Evolutionary conservation across 2,113 vertebrate species (phyloP).

Genomic region (Motacilla alba): DNA sequence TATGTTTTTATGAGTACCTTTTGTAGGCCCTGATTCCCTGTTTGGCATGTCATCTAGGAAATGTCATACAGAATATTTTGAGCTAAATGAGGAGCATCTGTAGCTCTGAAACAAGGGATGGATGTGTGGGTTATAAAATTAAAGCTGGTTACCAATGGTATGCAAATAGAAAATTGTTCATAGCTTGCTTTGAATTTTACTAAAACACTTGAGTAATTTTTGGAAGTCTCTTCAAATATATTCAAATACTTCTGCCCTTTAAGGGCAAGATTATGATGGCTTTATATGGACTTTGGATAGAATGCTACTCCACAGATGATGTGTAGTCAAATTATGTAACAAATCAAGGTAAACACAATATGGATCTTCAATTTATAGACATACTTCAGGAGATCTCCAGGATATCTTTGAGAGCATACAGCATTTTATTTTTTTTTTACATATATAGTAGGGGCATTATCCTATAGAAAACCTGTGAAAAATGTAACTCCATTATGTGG

Average conservation of each 20-base stretch:
- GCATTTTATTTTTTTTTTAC: background rate
- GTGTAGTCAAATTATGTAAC: background rate
- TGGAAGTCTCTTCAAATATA: background rate
- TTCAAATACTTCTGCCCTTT: background rate
- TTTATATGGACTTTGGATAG: background rate
- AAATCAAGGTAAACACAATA: background rate
- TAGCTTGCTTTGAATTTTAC: background rate
- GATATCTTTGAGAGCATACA: background rate
- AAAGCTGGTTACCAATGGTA: background rate
- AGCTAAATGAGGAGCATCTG: constrained; percentile 22
- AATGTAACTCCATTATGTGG: background rate
- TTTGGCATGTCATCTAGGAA: background rate
- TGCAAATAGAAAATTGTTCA: background rate
- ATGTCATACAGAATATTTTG: constrained; percentile 1
- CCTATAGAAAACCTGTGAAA: background rate
- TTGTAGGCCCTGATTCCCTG: constrained; percentile 14
- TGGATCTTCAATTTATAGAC: background rate
- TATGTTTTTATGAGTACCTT: constrained; percentile 2
- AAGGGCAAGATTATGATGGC: background rate
- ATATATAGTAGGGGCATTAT: background rate
- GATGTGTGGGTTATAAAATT: background rate
- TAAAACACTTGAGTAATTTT: background rate
- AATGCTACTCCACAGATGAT: background rate
- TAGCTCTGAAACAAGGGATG: background rate
- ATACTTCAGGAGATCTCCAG: background rate